Conservation (phyloP, 1,140 invertebrate genomes). For the Drosophila subpulchrella region DNA sequence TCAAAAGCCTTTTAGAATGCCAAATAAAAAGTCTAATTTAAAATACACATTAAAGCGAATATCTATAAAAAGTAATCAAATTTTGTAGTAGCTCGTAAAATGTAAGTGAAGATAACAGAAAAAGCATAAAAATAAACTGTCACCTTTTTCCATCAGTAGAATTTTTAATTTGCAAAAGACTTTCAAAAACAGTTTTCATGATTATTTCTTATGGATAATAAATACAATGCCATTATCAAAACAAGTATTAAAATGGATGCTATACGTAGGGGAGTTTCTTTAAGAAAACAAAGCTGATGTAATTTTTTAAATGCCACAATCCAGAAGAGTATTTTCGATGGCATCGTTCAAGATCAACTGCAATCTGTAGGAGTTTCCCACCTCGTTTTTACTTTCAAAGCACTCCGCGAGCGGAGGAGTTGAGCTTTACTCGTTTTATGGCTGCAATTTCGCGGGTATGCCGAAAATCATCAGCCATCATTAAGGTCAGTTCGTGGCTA, state of each 20-base stretch:
- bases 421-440: constrained; percentile 46
- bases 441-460: constrained; percentile 65
- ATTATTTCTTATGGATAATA: too few species aligned
- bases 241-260: too few species aligned
- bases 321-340: constrained; percentile 11
- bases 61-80: background rate
- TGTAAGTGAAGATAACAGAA: background rate
- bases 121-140: background rate
- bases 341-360: background rate
- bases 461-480: constrained; percentile 75
- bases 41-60: background rate
- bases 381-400: constrained; percentile 71
- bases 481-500: constrained; percentile 68
- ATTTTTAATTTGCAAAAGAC: too few species aligned
- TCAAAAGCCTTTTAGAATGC: background rate
- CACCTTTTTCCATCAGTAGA: too few species aligned
- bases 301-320: too few species aligned
- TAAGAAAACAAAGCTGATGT: background rate
- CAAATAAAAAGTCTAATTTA: constrained; percentile 1
- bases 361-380: constrained; percentile 2
- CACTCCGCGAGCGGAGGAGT: constrained; percentile 10
- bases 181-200: too few species aligned
- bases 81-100: background rate
- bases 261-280: background rate
- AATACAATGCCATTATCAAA: too few species aligned